Evolutionary conservation across 2,888 invertebrate species (phyloP).

Genomic region (Odontothrips loti): DNA sequence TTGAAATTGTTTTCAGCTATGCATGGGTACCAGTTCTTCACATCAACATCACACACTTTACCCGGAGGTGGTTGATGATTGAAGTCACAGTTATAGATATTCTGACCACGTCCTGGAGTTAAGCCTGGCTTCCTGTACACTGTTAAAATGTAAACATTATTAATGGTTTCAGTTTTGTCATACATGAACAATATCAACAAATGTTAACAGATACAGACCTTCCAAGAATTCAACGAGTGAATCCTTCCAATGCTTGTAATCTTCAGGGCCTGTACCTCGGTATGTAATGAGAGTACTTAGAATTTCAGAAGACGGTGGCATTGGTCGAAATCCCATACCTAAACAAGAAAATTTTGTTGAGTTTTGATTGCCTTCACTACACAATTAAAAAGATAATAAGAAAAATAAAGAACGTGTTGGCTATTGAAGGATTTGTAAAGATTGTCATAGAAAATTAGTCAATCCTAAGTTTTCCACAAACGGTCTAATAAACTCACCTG

Average conservation of each 20-base stretch:
- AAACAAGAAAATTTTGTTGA: constrained; percentile 30
- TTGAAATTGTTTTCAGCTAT: constrained; percentile 80
- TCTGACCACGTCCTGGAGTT: constrained; percentile 67
- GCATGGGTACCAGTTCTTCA: constrained; percentile 77
- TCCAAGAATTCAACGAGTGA: constrained; percentile 70
- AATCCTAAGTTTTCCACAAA: too few species aligned
- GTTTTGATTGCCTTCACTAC: neutral
- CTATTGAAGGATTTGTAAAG: too few species aligned
- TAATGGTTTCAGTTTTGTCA: constrained; percentile 13
- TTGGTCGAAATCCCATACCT: constrained; percentile 90
- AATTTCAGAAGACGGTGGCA: constrained; percentile 77
- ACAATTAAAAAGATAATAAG: neutral
- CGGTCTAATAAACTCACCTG: constrained; percentile 57
- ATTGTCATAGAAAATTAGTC: too few species aligned
- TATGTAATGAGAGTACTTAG: constrained; percentile 96
- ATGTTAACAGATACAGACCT: constrained; percentile 54
- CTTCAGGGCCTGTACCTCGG: constrained; percentile 70
- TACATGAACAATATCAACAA: neutral
- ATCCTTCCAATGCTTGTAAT: constrained; percentile 74
- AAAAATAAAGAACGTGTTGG: too few species aligned
- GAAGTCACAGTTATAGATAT: constrained; percentile 71
- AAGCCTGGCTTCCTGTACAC: constrained; percentile 70
- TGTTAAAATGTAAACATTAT: constrained; percentile 43
- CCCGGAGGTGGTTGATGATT: constrained; percentile 64
- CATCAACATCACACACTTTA: constrained; percentile 83